Base-by-base conservation (phyloP, 1,140 invertebrate genomes). In the Papilio machaon region DNA sequence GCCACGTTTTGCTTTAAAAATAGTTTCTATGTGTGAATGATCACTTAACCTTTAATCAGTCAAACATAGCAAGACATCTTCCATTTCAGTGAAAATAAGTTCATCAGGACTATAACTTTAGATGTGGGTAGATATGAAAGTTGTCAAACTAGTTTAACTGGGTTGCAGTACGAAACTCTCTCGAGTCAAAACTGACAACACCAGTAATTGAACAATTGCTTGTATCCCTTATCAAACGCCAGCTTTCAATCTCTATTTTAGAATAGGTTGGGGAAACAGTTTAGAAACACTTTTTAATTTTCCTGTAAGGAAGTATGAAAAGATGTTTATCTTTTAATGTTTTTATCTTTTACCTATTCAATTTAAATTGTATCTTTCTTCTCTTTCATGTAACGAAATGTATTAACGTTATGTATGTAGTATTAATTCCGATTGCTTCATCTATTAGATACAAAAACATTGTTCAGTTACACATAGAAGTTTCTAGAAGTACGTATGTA, bases 131-230 rank as follows among this genome's bases (percentile, higher is more conserved):
- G 64, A 10, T 30, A 67, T 0, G 64, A 17, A 70, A 35, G 30
- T 70, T 70, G 30, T 70, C 64, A 70, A 70, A 38, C 64, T 10
- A 35, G 30, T 15, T 67, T 15, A 35, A 35, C 64, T 23, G 13
- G 30, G 30, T 11, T 70, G 64, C 30, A 70, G 11, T 70, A 15
- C 11, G 11, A 70, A 23, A 23, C 23, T 15, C 64, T 38, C 64
- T 70, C 64, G 30, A 11, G 30, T 70, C 64, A 35, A 6, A 38
- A 70, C 64, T 70, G 64, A 70, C 64, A 70, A 35, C 30, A 70
- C 64, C 64, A 70, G 23, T 70, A 70, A 70, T 70, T 70, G 64
- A 64, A 64, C 17, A 64, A 35, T 70, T 58, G 54, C 54, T 19
- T n/a, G 54, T 19, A 19, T 58, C 54, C 54, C 54, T 52, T 64